Conservation (phyloP, 2,888 invertebrate genomes). For the Flexamia atlantica region DNA sequence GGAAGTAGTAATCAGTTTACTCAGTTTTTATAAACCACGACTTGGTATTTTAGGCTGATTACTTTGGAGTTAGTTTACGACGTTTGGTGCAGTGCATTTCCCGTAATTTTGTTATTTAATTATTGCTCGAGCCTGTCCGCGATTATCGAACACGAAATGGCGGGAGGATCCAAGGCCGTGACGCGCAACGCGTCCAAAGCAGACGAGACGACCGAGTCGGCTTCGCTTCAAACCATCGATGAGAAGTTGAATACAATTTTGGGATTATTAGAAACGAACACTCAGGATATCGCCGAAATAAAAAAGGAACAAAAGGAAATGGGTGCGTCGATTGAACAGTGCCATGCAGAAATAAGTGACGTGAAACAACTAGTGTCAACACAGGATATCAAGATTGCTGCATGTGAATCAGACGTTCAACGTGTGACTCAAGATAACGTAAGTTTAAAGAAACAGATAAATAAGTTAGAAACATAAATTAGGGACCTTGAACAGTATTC, state of each 20-base stretch:
- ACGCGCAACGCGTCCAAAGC: neutral
- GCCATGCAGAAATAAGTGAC: too few species aligned
- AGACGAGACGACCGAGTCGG: neutral
- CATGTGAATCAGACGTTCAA: neutral
- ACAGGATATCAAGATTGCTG: neutral
- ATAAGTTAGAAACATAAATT: neutral
- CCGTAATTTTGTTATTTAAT: neutral
- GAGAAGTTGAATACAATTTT: neutral
- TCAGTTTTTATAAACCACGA: too few species aligned
- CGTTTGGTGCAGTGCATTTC: neutral
- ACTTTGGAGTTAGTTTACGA: too few species aligned
- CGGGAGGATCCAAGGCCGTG: neutral
- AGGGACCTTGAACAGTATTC: constrained; percentile 19
- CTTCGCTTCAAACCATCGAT: neutral
- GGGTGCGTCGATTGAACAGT: too few species aligned
- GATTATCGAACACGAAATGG: neutral
- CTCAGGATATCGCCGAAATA: neutral
- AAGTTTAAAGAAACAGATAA: neutral
- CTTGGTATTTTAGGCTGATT: too few species aligned
- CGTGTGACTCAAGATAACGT: neutral
- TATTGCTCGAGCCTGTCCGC: neutral
- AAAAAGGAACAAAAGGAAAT: neutral
- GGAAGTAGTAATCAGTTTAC: too few species aligned
- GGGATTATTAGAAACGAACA: neutral
- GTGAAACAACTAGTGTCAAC: neutral